These are phyloP conservation scores for Gnathonemus longibarbis DNA, from an alignment of 2,113 vertebrate species.

Conservation along the genomic window DNA sequence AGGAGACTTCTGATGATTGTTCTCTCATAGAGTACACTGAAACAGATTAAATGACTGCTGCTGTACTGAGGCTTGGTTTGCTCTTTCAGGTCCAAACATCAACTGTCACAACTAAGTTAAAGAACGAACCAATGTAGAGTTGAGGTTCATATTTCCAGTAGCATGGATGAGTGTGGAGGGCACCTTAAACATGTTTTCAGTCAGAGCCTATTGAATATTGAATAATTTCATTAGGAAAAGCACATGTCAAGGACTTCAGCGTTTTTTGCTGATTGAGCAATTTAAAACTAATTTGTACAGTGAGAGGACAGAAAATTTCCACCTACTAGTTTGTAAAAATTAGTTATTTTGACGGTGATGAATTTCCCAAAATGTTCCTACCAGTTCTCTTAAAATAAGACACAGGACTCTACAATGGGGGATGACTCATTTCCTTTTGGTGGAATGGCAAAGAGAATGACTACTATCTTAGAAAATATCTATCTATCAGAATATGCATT, in stretches of 20 bases:
- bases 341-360: neutral
- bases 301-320: neutral
- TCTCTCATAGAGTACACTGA: slow-evolving; percentile 22
- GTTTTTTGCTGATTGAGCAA: neutral
- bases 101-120: slow-evolving; percentile 27
- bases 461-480: too few relatives aligned
- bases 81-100: slow-evolving; percentile 6
- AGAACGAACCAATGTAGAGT: slow-evolving; percentile 17
- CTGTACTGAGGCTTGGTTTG: slow-evolving; percentile 30
- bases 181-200: neutral
- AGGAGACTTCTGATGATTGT: slow-evolving; percentile 47
- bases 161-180: neutral
- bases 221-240: neutral
- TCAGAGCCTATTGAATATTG: neutral
- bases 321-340: neutral
- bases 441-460: neutral
- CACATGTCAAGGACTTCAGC: neutral
- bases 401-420: too few relatives aligned
- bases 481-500: neutral
- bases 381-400: too few relatives aligned
- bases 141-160: slow-evolving; percentile 8
- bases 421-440: neutral
- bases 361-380: neutral
- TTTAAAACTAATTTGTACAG: neutral
- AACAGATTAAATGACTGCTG: slow-evolving; percentile 36